A percentile compares a stretch with the other conserved stretches of the same genome.
Conservation (phyloP, 1,140 invertebrate genomes). For the Galendromus occidentalis region DNA sequence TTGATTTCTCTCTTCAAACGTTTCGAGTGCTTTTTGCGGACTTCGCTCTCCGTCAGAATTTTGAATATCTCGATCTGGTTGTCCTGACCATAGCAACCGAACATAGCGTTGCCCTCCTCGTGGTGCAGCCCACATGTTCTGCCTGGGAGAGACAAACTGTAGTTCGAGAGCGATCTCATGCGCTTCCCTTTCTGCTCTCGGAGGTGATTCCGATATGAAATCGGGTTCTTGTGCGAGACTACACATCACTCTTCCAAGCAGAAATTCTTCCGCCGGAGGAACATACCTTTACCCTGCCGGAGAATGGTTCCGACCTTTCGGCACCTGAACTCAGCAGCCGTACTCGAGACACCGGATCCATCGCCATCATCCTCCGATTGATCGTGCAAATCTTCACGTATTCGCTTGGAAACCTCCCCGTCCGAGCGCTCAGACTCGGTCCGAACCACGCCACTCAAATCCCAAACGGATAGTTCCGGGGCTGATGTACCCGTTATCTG, state of each 20-base stretch:
- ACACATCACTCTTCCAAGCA: too few relatives aligned
- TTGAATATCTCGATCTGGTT: constrained; percentile 60
- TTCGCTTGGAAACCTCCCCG: constrained; percentile 29
- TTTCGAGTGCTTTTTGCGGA: constrained; percentile 44
- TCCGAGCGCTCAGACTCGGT: background rate
- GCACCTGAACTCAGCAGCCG: constrained; percentile 42
- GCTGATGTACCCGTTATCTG: constrained; percentile 60
- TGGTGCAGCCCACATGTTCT: constrained; percentile 28
- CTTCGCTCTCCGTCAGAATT: constrained; percentile 51
- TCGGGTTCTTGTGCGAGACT: too few relatives aligned
- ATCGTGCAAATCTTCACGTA: constrained; percentile 18
- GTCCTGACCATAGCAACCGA: constrained; percentile 65
- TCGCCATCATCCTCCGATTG: constrained; percentile 38
- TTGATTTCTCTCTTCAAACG: constrained; percentile 45
- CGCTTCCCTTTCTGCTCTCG: too few relatives aligned
- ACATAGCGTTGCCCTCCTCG: constrained; percentile 42
- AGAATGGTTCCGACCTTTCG: constrained; percentile 51
- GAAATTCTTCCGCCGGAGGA: too few relatives aligned
- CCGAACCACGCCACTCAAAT: constrained; percentile 26
- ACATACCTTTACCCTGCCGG: constrained; percentile 42
- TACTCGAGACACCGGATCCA: constrained; percentile 24
- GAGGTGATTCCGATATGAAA: too few relatives aligned
- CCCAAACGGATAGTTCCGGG: constrained; percentile 62
- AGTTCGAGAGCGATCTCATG: too few relatives aligned
- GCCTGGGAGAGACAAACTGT: constrained; percentile 23